A percentile compares a stretch with the other conserved stretches of the same genome.
Conservation (phyloP, 2,113 vertebrate genomes). For the Aleadryas rufinucha region DNA sequence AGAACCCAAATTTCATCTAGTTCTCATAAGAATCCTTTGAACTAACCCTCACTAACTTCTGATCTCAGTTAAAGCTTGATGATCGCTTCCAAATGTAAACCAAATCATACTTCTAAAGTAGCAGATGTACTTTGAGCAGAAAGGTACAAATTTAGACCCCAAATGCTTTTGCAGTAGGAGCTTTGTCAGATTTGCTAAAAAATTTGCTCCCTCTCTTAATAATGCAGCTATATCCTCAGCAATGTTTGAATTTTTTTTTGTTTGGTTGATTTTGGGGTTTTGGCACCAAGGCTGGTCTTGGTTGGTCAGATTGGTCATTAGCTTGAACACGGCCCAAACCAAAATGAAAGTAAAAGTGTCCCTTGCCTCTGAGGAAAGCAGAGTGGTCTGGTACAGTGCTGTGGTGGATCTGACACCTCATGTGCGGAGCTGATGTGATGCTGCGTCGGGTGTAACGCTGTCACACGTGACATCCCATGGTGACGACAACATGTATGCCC, state of each 20-base stretch:
- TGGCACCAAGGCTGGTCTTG: neutral
- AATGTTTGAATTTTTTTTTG: neutral
- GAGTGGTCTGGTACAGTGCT: neutral
- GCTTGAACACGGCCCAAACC: neutral
- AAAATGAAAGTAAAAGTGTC: neutral
- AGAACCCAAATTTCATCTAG: neutral
- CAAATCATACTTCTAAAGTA: neutral
- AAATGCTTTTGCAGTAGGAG: neutral
- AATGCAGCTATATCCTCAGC: neutral
- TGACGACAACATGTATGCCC: neutral
- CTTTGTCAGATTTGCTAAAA: neutral
- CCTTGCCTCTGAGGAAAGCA: neutral
- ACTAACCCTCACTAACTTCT: neutral
- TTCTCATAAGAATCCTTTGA: neutral
- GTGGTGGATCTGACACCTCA: neutral
- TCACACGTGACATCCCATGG: accelerated
- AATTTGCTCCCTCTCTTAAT: neutral
- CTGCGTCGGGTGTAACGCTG: accelerated
- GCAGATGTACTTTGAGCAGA: neutral
- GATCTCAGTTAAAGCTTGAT: neutral
- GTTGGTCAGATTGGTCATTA: neutral
- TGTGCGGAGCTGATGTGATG: neutral
- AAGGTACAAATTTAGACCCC: neutral
- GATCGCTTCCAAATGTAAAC: neutral
- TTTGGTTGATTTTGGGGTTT: neutral